Percentiles rank a stretch among this genome's conserved stretches.
These are phyloP conservation scores for Solen grandis DNA, from an alignment of 1,140 invertebrate species.

Conservation along the genomic window DNA sequence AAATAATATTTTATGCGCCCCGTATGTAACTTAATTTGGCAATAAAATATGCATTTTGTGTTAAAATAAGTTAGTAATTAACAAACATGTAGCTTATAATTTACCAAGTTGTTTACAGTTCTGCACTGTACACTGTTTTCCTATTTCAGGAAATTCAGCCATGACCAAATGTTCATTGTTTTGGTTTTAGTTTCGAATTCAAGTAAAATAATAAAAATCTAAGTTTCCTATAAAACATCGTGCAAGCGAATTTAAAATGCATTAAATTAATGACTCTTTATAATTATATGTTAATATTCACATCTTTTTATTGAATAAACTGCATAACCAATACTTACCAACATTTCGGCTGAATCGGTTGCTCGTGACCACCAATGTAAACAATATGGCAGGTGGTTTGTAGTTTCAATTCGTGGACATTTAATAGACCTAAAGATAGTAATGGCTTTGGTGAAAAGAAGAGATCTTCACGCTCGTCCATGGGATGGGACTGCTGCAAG, in stretches of 20 bases:
- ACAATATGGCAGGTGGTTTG: slow-evolving; percentile 62
- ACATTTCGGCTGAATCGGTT: not conserved
- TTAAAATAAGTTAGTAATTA: no score
- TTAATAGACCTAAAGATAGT: no score
- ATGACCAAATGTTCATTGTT: slow-evolving; percentile 51
- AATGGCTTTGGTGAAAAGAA: slow-evolving; percentile 59
- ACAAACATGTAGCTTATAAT: no score
- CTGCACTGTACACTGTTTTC: slow-evolving; percentile 66
- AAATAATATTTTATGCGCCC: no score
- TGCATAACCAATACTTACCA: no score
- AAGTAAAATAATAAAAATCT: not conserved
- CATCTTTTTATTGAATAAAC: no score
- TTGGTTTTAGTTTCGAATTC: not conserved
- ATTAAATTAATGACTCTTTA: no score
- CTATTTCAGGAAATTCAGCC: slow-evolving; percentile 71
- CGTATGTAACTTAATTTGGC: no score
- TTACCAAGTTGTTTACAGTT: slow-evolving; percentile 69
- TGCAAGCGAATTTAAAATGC: no score
- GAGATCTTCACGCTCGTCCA: not conserved
- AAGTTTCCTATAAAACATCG: not conserved
- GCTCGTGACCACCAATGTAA: slow-evolving; percentile 63
- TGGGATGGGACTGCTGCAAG: slow-evolving; percentile 43
- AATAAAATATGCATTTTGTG: no score
- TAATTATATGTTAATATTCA: no score
- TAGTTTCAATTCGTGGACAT: no score